These are phyloP conservation scores for Pegoplata infirma DNA, from an alignment of 2,888 invertebrate genomes.

Conservation along the genomic window DNA sequence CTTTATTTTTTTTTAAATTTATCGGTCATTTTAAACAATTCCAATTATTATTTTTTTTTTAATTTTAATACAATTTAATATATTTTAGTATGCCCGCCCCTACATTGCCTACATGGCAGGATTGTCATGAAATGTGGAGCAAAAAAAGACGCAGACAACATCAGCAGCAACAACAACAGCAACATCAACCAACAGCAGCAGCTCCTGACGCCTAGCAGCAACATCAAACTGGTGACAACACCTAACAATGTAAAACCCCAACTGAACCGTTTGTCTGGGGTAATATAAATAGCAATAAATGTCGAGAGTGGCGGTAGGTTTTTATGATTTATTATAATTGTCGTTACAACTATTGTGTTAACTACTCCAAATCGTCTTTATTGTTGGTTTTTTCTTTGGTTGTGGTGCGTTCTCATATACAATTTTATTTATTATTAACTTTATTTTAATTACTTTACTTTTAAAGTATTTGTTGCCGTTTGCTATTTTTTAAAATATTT, in stretches of 20 bases:
- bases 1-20: too few species aligned
- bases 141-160: constrained; percentile 94
- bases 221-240: constrained; percentile 8
- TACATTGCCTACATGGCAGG: constrained; percentile 95
- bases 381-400: neutral
- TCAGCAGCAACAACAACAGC: constrained; percentile 78
- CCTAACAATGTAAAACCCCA: constrained; percentile 38
- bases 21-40: neutral
- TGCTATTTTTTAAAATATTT: neutral
- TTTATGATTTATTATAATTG: constrained; percentile 28
- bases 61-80: constrained; percentile 11
- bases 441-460: neutral
- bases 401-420: too few species aligned
- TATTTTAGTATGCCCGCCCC: constrained; percentile 87
- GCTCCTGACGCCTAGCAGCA: constrained; percentile 58
- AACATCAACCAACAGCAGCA: constrained; percentile 57
- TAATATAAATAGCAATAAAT: constrained; percentile 36
- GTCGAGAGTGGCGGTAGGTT: constrained; percentile 49
- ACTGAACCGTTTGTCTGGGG: constrained; percentile 25
- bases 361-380: neutral
- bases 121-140: constrained; percentile 99
- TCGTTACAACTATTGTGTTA: constrained; percentile 1
- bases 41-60: neutral
- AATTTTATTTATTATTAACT: neutral
- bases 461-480: too few species aligned